phyloP scores from a whole-genome alignment of 2,888 invertebrate genomes.

The Nowickia ferox region DNA sequence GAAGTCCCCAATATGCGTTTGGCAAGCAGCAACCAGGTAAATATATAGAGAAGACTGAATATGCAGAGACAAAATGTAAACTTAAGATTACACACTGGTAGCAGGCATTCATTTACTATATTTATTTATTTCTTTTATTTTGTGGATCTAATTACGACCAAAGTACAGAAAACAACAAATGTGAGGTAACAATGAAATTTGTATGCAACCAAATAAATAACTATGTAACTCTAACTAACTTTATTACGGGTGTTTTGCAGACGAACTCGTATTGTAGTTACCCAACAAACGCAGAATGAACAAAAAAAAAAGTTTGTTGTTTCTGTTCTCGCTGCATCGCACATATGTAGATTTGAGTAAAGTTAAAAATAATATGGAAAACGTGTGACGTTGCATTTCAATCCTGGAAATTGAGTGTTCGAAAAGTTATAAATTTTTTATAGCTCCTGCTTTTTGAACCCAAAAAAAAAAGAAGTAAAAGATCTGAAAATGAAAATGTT shows the following conservation, averaged over 20 bases:
- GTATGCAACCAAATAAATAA: slow-evolving; percentile 35
- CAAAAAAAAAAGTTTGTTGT: not conserved
- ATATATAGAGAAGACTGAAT: slow-evolving; percentile 25
- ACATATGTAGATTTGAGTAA: too few species aligned
- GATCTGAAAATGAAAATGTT: too few species aligned
- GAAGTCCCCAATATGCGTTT: slow-evolving; percentile 41
- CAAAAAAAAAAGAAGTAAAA: too few species aligned
- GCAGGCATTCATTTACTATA: not conserved
- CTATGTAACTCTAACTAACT: slow-evolving; percentile 6
- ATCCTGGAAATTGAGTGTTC: too few species aligned
- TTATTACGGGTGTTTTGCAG: not conserved
- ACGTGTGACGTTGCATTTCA: too few species aligned
- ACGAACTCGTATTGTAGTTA: not conserved
- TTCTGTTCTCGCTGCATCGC: too few species aligned
- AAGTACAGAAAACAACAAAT: slow-evolving; percentile 56
- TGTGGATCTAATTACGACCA: slow-evolving; percentile 62
- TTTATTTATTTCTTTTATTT: slow-evolving; percentile 17
- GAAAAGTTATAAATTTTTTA: too few species aligned
- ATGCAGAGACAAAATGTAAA: slow-evolving; percentile 32
- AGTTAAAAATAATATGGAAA: too few species aligned
- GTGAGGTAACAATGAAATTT: slow-evolving; percentile 57
- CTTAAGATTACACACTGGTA: slow-evolving; percentile 24
- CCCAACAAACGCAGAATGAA: slow-evolving; percentile 9
- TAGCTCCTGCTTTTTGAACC: too few species aligned
- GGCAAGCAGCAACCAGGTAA: slow-evolving; percentile 12